phyloP scores from a whole-genome alignment of 2,888 invertebrate genomes.

The Lepidochrysops patricia region DNA sequence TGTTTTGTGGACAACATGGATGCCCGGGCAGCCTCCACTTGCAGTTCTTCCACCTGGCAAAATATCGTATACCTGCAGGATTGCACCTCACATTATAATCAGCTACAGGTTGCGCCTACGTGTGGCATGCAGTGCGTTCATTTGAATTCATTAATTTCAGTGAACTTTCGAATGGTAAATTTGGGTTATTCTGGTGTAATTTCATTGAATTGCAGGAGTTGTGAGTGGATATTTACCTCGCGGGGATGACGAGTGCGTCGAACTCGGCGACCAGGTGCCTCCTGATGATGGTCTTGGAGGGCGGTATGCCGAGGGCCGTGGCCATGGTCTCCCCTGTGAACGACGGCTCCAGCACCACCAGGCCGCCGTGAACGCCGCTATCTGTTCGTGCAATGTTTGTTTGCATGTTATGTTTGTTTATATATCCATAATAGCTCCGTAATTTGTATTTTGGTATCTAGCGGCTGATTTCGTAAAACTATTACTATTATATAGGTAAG shows the following conservation, averaged over 20 bases:
- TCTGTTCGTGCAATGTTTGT: too few relatives aligned
- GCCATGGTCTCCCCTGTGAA: conserved; percentile 97
- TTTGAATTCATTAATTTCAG: conserved; percentile 20
- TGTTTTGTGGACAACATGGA: conserved; percentile 78
- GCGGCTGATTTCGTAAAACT: too few relatives aligned
- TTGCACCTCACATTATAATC: conserved; percentile 73
- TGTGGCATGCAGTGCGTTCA: conserved; percentile 48
- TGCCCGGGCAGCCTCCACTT: conserved; percentile 83
- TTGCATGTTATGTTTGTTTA: too few relatives aligned
- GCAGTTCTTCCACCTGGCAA: conserved; percentile 89
- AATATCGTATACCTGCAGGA: conserved; percentile 85
- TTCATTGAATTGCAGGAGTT: neutral
- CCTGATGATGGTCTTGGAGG: conserved; percentile 93
- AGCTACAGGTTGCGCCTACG: conserved; percentile 65
- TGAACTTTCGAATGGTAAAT: neutral
- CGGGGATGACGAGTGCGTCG: conserved; percentile 91
- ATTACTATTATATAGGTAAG: too few relatives aligned
- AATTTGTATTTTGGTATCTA: too few relatives aligned
- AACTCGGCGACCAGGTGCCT: conserved; percentile 93
- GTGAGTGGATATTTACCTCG: conserved; percentile 78
- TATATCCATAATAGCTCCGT: too few relatives aligned
- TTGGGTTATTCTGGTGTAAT: neutral
- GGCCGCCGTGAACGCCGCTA: conserved; percentile 95
- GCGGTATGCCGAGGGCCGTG: conserved; percentile 92
- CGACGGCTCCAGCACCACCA: conserved; percentile 93